Percentiles rank a stretch among this genome's conserved stretches.
Conservation (phyloP, 2,888 invertebrate species). For the Enchytraeus crypticus region DNA sequence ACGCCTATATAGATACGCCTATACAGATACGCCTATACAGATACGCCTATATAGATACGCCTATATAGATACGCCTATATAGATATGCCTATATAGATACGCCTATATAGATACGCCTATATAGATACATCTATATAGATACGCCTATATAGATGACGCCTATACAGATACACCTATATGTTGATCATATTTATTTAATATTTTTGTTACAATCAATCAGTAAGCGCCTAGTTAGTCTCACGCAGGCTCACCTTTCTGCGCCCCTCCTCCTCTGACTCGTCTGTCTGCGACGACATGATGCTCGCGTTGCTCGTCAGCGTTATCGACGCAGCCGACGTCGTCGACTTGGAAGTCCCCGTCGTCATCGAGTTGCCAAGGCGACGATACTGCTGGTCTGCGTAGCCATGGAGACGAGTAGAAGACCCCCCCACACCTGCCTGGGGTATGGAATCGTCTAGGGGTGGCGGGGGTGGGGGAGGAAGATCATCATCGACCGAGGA, state of each 20-base stretch:
- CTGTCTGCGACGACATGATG: constrained; percentile 19
- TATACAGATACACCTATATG: too few relatives aligned
- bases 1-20: too few relatives aligned
- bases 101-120: too few relatives aligned
- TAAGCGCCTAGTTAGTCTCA: too few relatives aligned
- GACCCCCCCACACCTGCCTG: neutral
- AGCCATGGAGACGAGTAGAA: neutral
- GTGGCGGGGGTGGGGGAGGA: constrained; percentile 27
- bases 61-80: too few relatives aligned
- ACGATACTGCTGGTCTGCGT: neutral
- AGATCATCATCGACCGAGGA: constrained; percentile 7
- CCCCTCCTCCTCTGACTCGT: constrained; percentile 26
- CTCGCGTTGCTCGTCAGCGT: constrained; percentile 19
- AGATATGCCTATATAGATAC: too few relatives aligned
- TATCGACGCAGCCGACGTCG: constrained; percentile 21
- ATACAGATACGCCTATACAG: too few relatives aligned
- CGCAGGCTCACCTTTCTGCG: constrained; percentile 23
- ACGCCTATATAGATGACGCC: too few relatives aligned
- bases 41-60: too few relatives aligned
- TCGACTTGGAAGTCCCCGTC: constrained; percentile 14
- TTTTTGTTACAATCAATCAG: too few relatives aligned
- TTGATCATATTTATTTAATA: too few relatives aligned
- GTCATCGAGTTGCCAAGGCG: neutral
- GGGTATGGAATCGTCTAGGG: constrained; percentile 11
- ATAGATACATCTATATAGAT: too few relatives aligned